Percentiles rank a stretch among this genome's conserved stretches.
These are phyloP conservation scores for Hyles lineata DNA, from an alignment of 2,888 invertebrate genomes.

Conservation along the genomic window DNA sequence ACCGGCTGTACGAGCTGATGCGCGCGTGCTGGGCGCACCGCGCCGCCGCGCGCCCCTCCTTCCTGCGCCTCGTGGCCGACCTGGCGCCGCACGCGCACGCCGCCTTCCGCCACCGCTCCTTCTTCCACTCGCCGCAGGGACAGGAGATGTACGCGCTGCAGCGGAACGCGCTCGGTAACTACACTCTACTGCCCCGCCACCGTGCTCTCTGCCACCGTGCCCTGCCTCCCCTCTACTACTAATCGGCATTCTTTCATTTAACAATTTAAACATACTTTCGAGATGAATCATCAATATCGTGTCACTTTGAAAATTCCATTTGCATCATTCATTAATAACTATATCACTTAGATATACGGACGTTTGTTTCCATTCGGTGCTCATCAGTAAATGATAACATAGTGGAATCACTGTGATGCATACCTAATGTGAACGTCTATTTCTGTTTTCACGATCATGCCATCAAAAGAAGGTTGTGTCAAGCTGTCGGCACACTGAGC, in stretches of 20 bases:
- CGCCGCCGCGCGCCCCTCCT: slow-evolving; percentile 91
- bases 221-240: not conserved
- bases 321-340: not conserved
- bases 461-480: slow-evolving; percentile 68
- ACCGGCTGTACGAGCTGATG: slow-evolving; percentile 96
- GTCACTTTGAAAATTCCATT: not conserved
- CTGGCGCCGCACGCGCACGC: slow-evolving; percentile 88
- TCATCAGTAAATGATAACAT: slow-evolving; percentile 72
- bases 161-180: slow-evolving; percentile 59
- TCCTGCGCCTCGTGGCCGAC: slow-evolving; percentile 91
- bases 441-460: slow-evolving; percentile 65
- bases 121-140: slow-evolving; percentile 87
- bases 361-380: not conserved
- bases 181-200: slow-evolving; percentile 36
- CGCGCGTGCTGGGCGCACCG: slow-evolving; percentile 95
- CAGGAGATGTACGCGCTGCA: slow-evolving; percentile 83
- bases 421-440: slow-evolving; percentile 37
- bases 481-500: slow-evolving; percentile 63
- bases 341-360: not conserved
- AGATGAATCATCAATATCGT: not conserved
- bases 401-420: slow-evolving; percentile 40
- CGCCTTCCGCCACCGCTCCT: slow-evolving; percentile 85
- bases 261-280: not conserved
- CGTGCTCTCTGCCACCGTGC: not conserved
- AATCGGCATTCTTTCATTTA: not conserved